Percentiles rank a stretch among this genome's conserved stretches.
Evolutionary conservation across 2,888 invertebrate genomes (phyloP).

Genomic region (Mesochorus sp.): DNA sequence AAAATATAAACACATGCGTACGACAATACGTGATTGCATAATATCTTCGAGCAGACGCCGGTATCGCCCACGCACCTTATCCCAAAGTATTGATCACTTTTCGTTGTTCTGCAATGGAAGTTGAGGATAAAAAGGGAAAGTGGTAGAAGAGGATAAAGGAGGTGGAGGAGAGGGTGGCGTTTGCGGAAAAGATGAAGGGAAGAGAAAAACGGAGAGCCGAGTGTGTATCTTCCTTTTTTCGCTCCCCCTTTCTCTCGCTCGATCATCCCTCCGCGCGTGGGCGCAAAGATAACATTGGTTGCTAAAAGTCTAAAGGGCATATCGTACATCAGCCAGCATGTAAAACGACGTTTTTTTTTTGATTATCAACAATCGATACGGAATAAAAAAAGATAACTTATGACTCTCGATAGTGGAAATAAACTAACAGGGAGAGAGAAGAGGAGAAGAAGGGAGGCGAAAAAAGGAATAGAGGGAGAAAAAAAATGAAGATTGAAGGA

Average conservation of each 20-base stretch:
- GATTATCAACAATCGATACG: background rate
- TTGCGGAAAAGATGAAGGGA: constrained; percentile 40
- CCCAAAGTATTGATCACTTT: constrained; percentile 80
- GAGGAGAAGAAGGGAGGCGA: constrained; percentile 49
- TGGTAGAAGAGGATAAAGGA: too few species aligned
- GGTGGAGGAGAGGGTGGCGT: constrained; percentile 17
- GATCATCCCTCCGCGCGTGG: background rate
- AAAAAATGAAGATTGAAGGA: constrained; percentile 1
- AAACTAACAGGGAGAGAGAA: constrained; percentile 47
- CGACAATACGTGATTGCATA: too few species aligned
- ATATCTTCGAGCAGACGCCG: too few species aligned
- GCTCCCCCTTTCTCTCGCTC: background rate
- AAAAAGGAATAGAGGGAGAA: constrained; percentile 44
- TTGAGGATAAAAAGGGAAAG: too few species aligned
- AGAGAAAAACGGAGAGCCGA: constrained; percentile 38
- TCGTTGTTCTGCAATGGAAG: constrained; percentile 63
- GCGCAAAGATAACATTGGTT: background rate
- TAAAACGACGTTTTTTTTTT: background rate
- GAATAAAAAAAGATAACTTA: constrained; percentile 13
- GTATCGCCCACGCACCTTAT: constrained; percentile 75
- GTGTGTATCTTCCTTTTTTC: constrained; percentile 2
- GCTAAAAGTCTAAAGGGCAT: constrained; percentile 16
- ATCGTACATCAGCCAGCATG: background rate
- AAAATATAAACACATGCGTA: too few species aligned
- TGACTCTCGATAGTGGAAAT: constrained; percentile 30